Conservation (phyloP, 92 coral and sea anemone genomes). For the Desmophyllum pertusum region DNA sequence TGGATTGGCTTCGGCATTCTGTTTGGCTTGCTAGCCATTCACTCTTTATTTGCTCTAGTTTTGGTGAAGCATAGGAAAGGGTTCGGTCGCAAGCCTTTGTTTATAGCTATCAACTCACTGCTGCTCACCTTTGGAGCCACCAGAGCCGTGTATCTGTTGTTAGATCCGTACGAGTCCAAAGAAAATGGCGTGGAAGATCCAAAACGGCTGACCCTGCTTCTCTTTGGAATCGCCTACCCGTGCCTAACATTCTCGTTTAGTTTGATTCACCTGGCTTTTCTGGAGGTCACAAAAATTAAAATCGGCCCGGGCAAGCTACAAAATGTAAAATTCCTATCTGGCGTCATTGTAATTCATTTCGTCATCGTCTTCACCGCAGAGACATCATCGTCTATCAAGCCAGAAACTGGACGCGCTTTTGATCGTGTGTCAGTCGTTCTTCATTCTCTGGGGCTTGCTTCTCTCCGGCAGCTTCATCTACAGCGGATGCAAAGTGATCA, state of each 20-base stretch:
- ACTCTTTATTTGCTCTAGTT: slow-evolving; percentile 63
- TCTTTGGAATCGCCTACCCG: slow-evolving; percentile 87
- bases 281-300: slow-evolving; percentile 79
- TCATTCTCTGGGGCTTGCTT: slow-evolving; percentile 78
- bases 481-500: slow-evolving; percentile 80
- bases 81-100: slow-evolving; percentile 68
- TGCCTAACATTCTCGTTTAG: slow-evolving; percentile 89
- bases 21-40: slow-evolving; percentile 75
- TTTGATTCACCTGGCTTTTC: slow-evolving; percentile 80
- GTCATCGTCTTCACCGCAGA: slow-evolving; percentile 75
- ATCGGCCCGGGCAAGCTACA: slow-evolving; percentile 65
- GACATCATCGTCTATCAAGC: slow-evolving; percentile 49
- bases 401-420: slow-evolving; percentile 67
- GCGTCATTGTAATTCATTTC: slow-evolving; percentile 70
- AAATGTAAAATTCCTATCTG: slow-evolving; percentile 62
- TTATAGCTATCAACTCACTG: slow-evolving; percentile 62
- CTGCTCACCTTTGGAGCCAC: slow-evolving; percentile 70
- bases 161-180: slow-evolving; percentile 84
- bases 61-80: slow-evolving; percentile 55
- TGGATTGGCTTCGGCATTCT: slow-evolving; percentile 71
- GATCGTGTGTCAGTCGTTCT: slow-evolving; percentile 85
- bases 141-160: slow-evolving; percentile 71
- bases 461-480: slow-evolving; percentile 80
- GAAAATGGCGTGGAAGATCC: slow-evolving; percentile 67
- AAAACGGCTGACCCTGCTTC: slow-evolving; percentile 42